Conservation (phyloP, 1,140 invertebrate species). For the Centruroides vittatus region DNA sequence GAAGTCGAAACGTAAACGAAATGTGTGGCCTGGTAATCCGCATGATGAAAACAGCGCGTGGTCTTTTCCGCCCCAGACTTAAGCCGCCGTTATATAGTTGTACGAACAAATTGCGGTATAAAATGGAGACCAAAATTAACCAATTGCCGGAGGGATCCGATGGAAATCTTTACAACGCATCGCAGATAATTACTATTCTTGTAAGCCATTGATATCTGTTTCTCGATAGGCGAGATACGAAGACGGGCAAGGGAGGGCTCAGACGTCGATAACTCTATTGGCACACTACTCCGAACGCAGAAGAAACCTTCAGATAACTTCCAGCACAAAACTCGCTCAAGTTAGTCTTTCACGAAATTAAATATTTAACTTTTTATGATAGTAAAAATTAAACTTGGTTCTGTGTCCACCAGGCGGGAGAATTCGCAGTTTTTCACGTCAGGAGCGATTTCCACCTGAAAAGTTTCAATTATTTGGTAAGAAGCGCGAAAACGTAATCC, state of each 20-base stretch:
- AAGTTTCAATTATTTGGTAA: conserved; percentile 34
- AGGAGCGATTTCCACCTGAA: conserved; percentile 31
- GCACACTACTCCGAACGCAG: conserved; percentile 22
- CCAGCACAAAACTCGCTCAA: conserved; percentile 22
- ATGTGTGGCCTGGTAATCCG: too few species aligned
- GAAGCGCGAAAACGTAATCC: not conserved
- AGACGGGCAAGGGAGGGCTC: conserved; percentile 22
- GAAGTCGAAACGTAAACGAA: too few species aligned
- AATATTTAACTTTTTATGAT: too few species aligned
- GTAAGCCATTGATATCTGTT: too few species aligned
- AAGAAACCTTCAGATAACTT: conserved; percentile 28
- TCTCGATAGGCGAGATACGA: conserved; percentile 23
- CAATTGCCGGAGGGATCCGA: too few species aligned
- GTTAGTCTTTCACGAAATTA: not conserved
- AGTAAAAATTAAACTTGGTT: not conserved
- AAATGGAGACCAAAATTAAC: too few species aligned
- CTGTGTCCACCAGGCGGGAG: conserved; percentile 19
- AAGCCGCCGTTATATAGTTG: too few species aligned
- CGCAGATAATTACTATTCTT: too few species aligned
- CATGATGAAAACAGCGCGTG: too few species aligned
- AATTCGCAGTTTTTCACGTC: conserved; percentile 37
- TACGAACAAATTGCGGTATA: too few species aligned
- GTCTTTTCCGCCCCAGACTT: too few species aligned
- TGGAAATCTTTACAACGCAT: too few species aligned
- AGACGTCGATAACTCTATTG: conserved; percentile 22